Conservation (phyloP, 2,888 invertebrate genomes). For the Drosophila siamana region DNA sequence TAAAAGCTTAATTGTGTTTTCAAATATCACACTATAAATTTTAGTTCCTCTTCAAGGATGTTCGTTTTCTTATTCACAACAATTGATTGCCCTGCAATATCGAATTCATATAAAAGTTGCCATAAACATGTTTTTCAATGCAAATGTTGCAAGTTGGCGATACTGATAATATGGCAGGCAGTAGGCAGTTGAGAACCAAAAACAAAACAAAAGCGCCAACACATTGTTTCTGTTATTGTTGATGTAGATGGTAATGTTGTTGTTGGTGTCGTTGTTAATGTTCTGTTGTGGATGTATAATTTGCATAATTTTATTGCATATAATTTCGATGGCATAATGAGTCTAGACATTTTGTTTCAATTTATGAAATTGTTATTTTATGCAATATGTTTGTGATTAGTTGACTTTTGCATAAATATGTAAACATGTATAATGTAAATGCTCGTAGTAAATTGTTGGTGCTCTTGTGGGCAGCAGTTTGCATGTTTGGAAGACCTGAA, state of each 20-base stretch:
- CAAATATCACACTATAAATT: too few species aligned
- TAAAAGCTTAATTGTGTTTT: too few species aligned
- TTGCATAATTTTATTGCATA: constrained; percentile 75
- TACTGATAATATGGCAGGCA: constrained; percentile 26
- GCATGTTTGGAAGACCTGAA: constrained; percentile 1
- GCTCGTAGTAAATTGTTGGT: neutral
- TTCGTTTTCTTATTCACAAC: too few species aligned
- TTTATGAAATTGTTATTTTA: constrained; percentile 76
- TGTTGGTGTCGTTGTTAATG: constrained; percentile 19
- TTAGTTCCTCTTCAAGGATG: too few species aligned
- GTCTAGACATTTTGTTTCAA: constrained; percentile 76
- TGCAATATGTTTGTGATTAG: constrained; percentile 78
- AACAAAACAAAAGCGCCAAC: constrained; percentile 19
- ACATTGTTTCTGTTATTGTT: constrained; percentile 17
- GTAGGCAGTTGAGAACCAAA: constrained; percentile 7
- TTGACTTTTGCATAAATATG: constrained; percentile 70
- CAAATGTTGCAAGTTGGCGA: constrained; percentile 15
- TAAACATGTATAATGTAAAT: constrained; percentile 33
- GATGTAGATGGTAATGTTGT: constrained; percentile 3
- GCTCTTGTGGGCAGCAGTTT: constrained; percentile 5
- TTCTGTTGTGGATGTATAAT: constrained; percentile 43
- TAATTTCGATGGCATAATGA: constrained; percentile 71
- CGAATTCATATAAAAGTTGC: constrained; percentile 33
- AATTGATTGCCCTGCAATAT: constrained; percentile 1
- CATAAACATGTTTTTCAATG: constrained; percentile 46